A percentile compares a stretch with the other conserved stretches of the same genome.
These are phyloP conservation scores for Orcinus orca DNA, from an alignment of 2,113 vertebrate genomes.

Conservation along the genomic window DNA sequence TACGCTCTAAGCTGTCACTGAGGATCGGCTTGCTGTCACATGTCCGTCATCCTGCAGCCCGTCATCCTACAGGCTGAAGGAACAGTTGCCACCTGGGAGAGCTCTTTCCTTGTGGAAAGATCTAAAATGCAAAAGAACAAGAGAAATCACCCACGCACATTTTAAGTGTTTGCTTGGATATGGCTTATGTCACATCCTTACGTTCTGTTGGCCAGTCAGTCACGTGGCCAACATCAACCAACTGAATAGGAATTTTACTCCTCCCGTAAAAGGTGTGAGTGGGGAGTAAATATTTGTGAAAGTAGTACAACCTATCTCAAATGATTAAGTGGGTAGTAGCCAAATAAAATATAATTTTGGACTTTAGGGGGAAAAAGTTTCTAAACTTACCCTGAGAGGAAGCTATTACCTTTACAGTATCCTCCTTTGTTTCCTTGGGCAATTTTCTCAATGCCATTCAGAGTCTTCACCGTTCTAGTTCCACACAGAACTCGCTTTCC, in stretches of 20 bases:
- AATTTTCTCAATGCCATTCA: neutral
- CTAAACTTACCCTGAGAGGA: neutral
- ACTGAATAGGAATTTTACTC: neutral
- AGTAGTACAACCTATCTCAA: neutral
- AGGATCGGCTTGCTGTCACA: neutral
- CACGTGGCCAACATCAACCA: neutral
- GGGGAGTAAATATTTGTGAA: neutral
- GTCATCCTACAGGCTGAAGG: neutral
- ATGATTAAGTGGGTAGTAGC: neutral
- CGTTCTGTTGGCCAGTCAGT: neutral
- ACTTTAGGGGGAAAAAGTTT: accelerated
- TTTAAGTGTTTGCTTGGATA: neutral
- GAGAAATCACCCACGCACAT: neutral
- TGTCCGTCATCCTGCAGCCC: neutral
- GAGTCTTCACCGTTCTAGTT: neutral
- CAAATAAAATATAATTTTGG: neutral
- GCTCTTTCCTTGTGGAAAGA: neutral
- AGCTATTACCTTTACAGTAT: neutral
- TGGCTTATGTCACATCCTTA: neutral
- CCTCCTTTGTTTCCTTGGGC: neutral
- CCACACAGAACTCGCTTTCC: neutral
- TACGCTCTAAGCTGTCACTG: neutral
- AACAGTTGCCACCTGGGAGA: neutral
- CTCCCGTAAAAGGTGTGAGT: neutral
- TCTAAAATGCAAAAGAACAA: neutral